Base-by-base conservation (phyloP, 2,797 vertebrate species). In the Pempheris klunzingeri region DNA sequence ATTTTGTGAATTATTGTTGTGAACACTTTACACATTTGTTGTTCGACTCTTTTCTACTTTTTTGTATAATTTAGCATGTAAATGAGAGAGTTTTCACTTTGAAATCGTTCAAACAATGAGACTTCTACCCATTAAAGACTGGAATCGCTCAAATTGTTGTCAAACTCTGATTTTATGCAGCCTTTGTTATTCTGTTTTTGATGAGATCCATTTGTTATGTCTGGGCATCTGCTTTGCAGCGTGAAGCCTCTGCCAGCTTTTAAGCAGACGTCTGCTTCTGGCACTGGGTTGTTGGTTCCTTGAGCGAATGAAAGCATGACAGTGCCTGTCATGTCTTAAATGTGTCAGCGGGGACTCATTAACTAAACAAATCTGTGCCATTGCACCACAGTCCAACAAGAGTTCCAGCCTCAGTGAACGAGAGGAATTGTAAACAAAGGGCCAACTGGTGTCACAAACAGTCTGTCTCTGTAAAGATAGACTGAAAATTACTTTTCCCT, bases 301-400 rank as follows among this genome's bases (percentile, higher is more conserved):
- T 87, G 83, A 87, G 84, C 61, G 77, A 90, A 87, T 83, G 88
- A 90, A 92, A 90, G 90, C 82, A 81, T 91, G 87, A 89, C 88
- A 82, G 87, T 39, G 83, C 73, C 88, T 88, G 90, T 92, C 91
- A 90, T 87, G 81, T 88, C 85, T 88, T 91, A 88, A 92, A 91
- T 75, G 88, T 91, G 90, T 93, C 92, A 92, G 84, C 50, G 3
- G 92, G 90, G 93, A 93, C 92, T 93, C 91, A 93, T 94, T 94
- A 94, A 89, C 77, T 65, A 89, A 92, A 92, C 90, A 92, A 92
- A 90, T 88, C 85, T 90, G 85, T 88, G 85, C 87, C 86, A 82
- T 85, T 63, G 60, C 65, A 86, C 81, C 18, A 7, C 73, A 81
- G 87, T 83, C 80, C 86, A 82, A 75, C 71, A 81, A 66, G 78